These are phyloP conservation scores for Tapirus terrestris DNA, from an alignment of 2,113 vertebrate genomes.

Conservation along the genomic window DNA sequence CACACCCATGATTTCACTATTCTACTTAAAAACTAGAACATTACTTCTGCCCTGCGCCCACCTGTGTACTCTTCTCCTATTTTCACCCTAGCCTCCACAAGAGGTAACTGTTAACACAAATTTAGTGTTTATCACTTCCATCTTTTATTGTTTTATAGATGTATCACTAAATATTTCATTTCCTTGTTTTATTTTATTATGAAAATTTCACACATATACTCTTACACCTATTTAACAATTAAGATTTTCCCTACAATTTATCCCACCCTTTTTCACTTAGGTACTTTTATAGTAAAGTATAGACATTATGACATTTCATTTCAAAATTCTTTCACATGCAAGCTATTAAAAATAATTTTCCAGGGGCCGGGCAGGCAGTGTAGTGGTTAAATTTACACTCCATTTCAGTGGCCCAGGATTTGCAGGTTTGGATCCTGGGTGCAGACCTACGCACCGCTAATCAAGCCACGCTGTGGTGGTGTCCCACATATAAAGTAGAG, in stretches of 20 bases:
- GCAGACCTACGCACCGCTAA: too few species aligned
- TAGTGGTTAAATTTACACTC: too few species aligned
- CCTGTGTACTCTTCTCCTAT: too few species aligned
- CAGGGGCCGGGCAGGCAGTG: too few species aligned
- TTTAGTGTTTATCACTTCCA: background rate
- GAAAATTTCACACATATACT: background rate
- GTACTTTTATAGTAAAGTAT: background rate
- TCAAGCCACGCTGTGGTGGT: too few species aligned
- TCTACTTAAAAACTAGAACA: slow-evolving; percentile 4
- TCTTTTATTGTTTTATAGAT: background rate
- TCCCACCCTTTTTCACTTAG: background rate
- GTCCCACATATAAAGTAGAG: too few species aligned
- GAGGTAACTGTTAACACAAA: background rate
- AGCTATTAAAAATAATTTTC: background rate
- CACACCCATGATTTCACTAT: background rate
- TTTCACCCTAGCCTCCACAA: background rate
- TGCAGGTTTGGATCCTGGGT: too few species aligned
- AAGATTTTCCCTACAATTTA: background rate
- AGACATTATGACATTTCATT: background rate
- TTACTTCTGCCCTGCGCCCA: background rate
- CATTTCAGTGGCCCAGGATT: too few species aligned
- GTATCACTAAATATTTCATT: background rate
- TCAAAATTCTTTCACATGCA: background rate
- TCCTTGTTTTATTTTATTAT: background rate
- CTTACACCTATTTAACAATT: background rate